phyloP scores from a whole-genome alignment of 2,797 vertebrate species.

The Tenualosa ilisha region DNA sequence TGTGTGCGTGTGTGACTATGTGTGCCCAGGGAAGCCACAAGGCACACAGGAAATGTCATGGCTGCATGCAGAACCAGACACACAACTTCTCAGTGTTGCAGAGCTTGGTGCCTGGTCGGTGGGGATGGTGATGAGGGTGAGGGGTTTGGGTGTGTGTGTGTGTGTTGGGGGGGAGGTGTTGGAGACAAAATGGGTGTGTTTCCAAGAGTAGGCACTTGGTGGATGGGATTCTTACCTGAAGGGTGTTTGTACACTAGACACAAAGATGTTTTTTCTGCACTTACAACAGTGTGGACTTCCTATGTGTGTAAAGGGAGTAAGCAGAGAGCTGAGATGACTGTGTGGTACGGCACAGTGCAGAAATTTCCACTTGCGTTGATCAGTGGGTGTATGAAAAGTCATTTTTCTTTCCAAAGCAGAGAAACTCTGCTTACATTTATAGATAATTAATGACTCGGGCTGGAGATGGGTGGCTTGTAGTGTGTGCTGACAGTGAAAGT shows the following conservation, averaged over 20 bases:
- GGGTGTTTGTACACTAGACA: background rate
- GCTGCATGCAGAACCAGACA: constrained; percentile 26
- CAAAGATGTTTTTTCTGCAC: background rate
- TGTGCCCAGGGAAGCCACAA: constrained; percentile 42
- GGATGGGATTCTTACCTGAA: background rate
- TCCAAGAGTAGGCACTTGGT: background rate
- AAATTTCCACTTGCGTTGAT: background rate
- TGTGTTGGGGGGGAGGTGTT: too few relatives aligned
- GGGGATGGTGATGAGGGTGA: background rate
- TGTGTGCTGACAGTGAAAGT: constrained; percentile 21
- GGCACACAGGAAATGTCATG: constrained; percentile 47
- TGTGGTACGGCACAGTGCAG: background rate
- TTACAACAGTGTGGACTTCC: too few relatives aligned
- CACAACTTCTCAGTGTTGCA: background rate
- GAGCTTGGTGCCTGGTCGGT: background rate
- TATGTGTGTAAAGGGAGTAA: background rate
- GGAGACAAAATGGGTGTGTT: background rate
- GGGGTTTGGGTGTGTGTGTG: too few relatives aligned
- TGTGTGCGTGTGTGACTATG: constrained; percentile 5
- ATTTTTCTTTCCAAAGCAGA: background rate
- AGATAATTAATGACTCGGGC: constrained; percentile 39
- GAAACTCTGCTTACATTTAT: constrained; percentile 10
- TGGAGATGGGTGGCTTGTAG: constrained; percentile 9
- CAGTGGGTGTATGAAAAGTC: background rate
- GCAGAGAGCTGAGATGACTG: background rate